Base-by-base conservation (phyloP, 1,140 invertebrate species). In the Trinorchestia longiramus region DNA sequence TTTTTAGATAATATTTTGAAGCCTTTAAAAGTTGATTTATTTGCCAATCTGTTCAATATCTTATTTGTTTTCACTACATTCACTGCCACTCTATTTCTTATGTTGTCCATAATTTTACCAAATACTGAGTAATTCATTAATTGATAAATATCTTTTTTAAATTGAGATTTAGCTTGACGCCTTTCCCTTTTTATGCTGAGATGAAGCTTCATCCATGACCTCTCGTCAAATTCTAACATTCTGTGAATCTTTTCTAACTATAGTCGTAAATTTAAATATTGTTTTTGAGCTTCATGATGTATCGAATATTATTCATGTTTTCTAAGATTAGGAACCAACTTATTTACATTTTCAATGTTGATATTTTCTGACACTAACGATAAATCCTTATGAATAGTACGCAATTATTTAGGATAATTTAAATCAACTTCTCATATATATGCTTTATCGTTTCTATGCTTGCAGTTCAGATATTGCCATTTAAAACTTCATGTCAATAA, bases 61-160 rank as follows among this genome's bases (percentile, higher is more conserved):
- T 90, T 91, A 43, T 88, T 1, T n/a, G 43, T 47, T 95, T 90
- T 96, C 28, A 42, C 40, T 96, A 96, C 23, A 43, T 45, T 43
- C 57, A 96, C 41, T 43, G 42, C 53, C 0, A 96, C 95, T 47
- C 43, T 91, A 53, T 96, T 96, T 96, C 47, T 45, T 19, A 53
- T 57, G 40, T 96, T 96, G 15, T 91, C 45, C 36, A 95, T 95
- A 40, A 47, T 57, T 53, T 57, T 57, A 41, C n/a, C 95, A 44
- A 95, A 95, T 87, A 53, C 90, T 8, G 62, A 90, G 23, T 96
- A 95, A 53, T 96, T 95, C 40, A 96, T 90, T 36, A 95, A 42
- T 90, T 91, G 0, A 36, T 45, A 95, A 47, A 95, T 36, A 6
- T 97, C 97, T 97, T 97, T 97, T 97, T 98, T 97, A 97, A 98